These are phyloP conservation scores for Sminthurinus aureus DNA, from an alignment of 2,888 invertebrate genomes.

Conservation along the genomic window DNA sequence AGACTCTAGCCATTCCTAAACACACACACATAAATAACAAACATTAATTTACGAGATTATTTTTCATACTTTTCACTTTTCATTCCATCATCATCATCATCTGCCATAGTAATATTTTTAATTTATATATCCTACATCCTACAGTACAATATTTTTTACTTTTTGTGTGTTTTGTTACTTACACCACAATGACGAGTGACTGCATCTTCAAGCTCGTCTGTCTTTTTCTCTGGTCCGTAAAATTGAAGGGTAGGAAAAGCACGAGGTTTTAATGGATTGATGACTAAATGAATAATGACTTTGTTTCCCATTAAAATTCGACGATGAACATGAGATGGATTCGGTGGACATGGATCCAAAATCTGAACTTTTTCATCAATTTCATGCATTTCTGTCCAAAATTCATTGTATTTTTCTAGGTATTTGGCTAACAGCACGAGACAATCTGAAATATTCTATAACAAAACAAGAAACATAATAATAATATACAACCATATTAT, in stretches of 20 bases:
- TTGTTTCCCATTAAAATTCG: slow-evolving; percentile 61
- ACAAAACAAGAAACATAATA: background rate
- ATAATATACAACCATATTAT: no score
- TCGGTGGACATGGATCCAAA: slow-evolving; percentile 64
- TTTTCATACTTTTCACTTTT: background rate
- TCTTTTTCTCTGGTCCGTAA: slow-evolving; percentile 63
- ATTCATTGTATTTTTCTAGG: slow-evolving; percentile 43
- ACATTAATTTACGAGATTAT: background rate
- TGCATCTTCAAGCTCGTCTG: slow-evolving; percentile 60
- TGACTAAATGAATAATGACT: slow-evolving; percentile 61
- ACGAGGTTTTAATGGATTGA: slow-evolving; percentile 62
- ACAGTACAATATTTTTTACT: background rate
- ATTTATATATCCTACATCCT: background rate
- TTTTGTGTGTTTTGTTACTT: background rate
- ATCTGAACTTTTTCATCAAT: slow-evolving; percentile 63
- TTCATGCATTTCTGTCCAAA: slow-evolving; percentile 64
- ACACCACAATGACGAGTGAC: slow-evolving; percentile 62
- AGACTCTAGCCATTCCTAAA: slow-evolving; percentile 62
- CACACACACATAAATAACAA: background rate
- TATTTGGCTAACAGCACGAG: slow-evolving; percentile 35
- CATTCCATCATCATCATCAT: background rate
- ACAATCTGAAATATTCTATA: slow-evolving; percentile 39
- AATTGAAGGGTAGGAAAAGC: slow-evolving; percentile 63
- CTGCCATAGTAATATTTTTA: no score
- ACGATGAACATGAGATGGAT: slow-evolving; percentile 62